A percentile compares a stretch with the other conserved stretches of the same genome.
Evolutionary conservation across 2,888 invertebrate species (phyloP).

Genomic region (Sinhomidia bicolor): DNA sequence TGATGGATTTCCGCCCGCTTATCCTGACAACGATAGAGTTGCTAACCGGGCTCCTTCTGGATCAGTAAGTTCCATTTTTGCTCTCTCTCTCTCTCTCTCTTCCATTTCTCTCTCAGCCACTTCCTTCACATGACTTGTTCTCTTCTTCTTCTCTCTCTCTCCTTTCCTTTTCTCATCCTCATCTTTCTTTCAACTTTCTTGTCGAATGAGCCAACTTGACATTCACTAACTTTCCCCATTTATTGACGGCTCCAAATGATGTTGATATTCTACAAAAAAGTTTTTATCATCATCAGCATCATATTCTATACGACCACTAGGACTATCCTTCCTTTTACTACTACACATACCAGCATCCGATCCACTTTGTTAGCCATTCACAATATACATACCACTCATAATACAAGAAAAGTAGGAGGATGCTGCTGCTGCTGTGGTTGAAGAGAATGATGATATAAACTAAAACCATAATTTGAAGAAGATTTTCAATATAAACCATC

Average conservation of each 20-base stretch:
- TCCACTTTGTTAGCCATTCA: constrained; percentile 4
- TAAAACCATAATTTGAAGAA: not conserved
- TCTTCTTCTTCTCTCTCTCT: not conserved
- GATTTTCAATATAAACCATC: constrained; percentile 22
- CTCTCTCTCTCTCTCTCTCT: constrained; percentile 16
- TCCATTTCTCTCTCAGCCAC: constrained; percentile 9
- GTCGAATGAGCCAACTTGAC: constrained; percentile 59
- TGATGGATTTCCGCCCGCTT: constrained; percentile 79
- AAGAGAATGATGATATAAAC: not conserved
- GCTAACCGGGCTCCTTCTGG: constrained; percentile 63
- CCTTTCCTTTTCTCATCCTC: constrained; percentile 32
- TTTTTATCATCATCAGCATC: constrained; percentile 37
- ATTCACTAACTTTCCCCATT: constrained; percentile 68
- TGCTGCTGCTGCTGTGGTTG: not conserved
- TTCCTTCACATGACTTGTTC: constrained; percentile 32
- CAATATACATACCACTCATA: not conserved
- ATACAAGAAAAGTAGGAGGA: no score
- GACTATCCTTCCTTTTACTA: no score
- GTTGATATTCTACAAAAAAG: constrained; percentile 50
- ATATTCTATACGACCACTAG: no score
- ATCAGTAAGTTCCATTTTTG: constrained; percentile 64
- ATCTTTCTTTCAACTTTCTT: constrained; percentile 49
- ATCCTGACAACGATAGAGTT: constrained; percentile 74
- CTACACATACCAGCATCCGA: not conserved
- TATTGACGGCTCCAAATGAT: constrained; percentile 65